phyloP scores from a whole-genome alignment of 2,797 vertebrate species.

The Lithobates pipiens region DNA sequence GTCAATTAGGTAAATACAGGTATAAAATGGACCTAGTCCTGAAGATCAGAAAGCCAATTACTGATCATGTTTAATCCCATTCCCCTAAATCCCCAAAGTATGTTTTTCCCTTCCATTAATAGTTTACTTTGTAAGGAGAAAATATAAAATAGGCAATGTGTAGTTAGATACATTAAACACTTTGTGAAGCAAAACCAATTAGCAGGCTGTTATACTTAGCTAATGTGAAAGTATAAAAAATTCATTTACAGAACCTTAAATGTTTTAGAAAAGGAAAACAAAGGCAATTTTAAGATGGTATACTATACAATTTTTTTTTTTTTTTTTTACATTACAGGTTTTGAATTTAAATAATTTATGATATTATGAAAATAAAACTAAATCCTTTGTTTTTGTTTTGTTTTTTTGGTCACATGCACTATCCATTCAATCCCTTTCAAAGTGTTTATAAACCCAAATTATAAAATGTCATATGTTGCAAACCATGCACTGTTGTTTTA shows the following conservation, averaged over 20 bases:
- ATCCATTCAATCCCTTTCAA: too few relatives aligned
- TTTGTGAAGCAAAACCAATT: slow-evolving; percentile 66
- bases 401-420: too few relatives aligned
- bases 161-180: slow-evolving; percentile 63
- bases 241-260: slow-evolving; percentile 6
- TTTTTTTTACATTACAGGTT: background rate
- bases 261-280: background rate
- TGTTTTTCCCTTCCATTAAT: slow-evolving; percentile 59
- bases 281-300: background rate
- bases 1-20: slow-evolving; percentile 82
- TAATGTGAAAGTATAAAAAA: slow-evolving; percentile 17
- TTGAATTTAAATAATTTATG: background rate
- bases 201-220: slow-evolving; percentile 54
- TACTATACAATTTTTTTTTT: background rate
- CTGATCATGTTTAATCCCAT: slow-evolving; percentile 79
- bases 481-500: too few relatives aligned
- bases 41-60: slow-evolving; percentile 79
- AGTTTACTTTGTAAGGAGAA: slow-evolving; percentile 66
- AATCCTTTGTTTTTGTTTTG: too few relatives aligned
- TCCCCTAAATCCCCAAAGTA: slow-evolving; percentile 73
- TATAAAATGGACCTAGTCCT: slow-evolving; percentile 75
- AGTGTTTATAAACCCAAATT: too few relatives aligned
- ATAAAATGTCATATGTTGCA: too few relatives aligned
- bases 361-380: background rate
- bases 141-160: slow-evolving; percentile 60